Conservation (phyloP, 2,113 vertebrate species). For the Recurvirostra avosetta region DNA sequence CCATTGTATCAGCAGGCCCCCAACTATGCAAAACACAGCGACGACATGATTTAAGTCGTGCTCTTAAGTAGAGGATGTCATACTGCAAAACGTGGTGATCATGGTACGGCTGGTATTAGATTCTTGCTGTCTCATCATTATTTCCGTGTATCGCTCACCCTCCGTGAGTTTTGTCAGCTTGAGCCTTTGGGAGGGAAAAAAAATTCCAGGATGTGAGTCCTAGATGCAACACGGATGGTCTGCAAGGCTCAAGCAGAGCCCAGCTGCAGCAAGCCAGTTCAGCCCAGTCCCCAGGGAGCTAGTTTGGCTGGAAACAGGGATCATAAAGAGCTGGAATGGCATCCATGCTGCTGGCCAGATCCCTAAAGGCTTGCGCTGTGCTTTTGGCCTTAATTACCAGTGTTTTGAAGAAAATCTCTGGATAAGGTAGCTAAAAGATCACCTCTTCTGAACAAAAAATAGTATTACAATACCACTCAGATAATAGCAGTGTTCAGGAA, state of each 20-base stretch:
- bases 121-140: neutral
- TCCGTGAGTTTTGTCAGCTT: neutral
- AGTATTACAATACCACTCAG: neutral
- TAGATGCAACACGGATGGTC: neutral
- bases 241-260: neutral
- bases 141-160: neutral
- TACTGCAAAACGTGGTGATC: neutral
- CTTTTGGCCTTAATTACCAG: neutral
- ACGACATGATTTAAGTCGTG: neutral
- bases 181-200: neutral
- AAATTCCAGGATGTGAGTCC: neutral
- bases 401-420: neutral
- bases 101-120: fast-evolving
- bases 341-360: neutral
- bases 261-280: neutral
- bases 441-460: neutral
- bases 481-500: neutral
- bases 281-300: neutral
- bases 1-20: neutral
- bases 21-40: neutral
- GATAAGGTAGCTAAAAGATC: neutral
- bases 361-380: neutral
- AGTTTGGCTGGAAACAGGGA: neutral
- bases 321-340: neutral
- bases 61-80: neutral